phyloP scores from a whole-genome alignment of 1,140 invertebrate genomes.

The Bombus terrestris region DNA sequence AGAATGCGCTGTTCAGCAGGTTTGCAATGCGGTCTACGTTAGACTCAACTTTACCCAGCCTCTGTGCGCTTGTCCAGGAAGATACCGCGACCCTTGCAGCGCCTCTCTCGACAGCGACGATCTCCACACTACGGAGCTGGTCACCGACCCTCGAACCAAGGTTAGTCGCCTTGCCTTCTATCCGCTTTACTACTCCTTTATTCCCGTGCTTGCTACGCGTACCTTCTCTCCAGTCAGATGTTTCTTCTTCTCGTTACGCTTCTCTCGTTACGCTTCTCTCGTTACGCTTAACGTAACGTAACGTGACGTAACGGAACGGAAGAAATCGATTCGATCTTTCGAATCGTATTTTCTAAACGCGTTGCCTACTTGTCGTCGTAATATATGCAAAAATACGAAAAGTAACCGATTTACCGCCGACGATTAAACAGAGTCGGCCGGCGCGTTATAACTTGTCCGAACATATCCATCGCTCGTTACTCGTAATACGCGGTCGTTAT shows the following conservation, averaged over 20 bases:
- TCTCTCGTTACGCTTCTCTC: not conserved
- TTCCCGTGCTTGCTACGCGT: not conserved
- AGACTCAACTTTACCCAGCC: slow-evolving; percentile 96
- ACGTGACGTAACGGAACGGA: not conserved
- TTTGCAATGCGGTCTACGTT: slow-evolving; percentile 96
- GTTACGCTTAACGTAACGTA: not conserved
- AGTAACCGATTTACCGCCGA: no score
- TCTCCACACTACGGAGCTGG: slow-evolving; percentile 94
- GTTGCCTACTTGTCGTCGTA: no score
- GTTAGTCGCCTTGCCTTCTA: slow-evolving; percentile 79
- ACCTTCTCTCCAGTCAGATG: not conserved
- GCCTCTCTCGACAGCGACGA: slow-evolving; percentile 94
- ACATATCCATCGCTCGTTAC: no score
- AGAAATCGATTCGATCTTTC: not conserved
- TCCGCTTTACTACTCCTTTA: slow-evolving; percentile 1
- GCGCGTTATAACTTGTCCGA: no score
- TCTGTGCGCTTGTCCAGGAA: slow-evolving; percentile 93
- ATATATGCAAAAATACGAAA: no score
- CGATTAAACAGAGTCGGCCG: no score
- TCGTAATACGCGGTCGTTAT: no score
- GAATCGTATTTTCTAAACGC: no score
- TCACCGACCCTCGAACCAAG: slow-evolving; percentile 91
- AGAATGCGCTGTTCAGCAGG: slow-evolving; percentile 96
- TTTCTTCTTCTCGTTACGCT: not conserved
- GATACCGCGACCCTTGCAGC: slow-evolving; percentile 94